Base-by-base conservation (phyloP, 2,888 invertebrate genomes). In the Eristalinus sepulchralis region DNA sequence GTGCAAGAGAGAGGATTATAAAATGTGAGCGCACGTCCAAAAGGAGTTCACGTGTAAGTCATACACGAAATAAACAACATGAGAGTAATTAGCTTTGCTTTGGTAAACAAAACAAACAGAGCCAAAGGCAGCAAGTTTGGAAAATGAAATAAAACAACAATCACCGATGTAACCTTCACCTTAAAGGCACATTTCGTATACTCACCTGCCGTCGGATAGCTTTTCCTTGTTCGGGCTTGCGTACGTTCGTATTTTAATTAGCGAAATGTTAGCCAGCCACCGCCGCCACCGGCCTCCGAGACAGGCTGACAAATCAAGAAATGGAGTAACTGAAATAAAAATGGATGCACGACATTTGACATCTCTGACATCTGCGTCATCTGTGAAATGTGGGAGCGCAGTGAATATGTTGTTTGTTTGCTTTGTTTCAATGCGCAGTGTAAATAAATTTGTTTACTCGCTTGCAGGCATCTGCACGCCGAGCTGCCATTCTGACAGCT, bases 11-110 rank as follows among this genome's bases (percentile, higher is more conserved):
- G 27, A n/a, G 27, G 27, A 66, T 66, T 76, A 76, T 59, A 47
- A 67, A 76, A 67, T 20, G 59, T 31, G 17, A 53, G 36, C 27
- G 27, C 73, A 27, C 9, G 57, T 36, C 68, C 24, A n/a, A 20
- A n/a, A 9, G 17, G 20, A 27, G 31, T 34, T 17, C 34, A 33
- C n/a, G 47, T 34, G 73, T 34, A 34, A 31, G 72, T 53, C 39
- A 34, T 55, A n/a, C 55, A 9, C 39, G n/a, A 24, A 53, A 31
- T 53, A 62, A 62, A 47, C 62, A 72, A 59, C 9, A 59, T 20
- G 22, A 13, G 24, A 47, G 33, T 33, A 67, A 67, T 67, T 67
- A 55, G 2, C 59, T 27, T 39, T 24, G 36, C 57, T 57, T 55
- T 59, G 39, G 36, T 59, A 36, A 59, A 59, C 36, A 70, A 59